Base-by-base conservation (phyloP, 2,888 invertebrate species). In the Drosophila gaucha region DNA sequence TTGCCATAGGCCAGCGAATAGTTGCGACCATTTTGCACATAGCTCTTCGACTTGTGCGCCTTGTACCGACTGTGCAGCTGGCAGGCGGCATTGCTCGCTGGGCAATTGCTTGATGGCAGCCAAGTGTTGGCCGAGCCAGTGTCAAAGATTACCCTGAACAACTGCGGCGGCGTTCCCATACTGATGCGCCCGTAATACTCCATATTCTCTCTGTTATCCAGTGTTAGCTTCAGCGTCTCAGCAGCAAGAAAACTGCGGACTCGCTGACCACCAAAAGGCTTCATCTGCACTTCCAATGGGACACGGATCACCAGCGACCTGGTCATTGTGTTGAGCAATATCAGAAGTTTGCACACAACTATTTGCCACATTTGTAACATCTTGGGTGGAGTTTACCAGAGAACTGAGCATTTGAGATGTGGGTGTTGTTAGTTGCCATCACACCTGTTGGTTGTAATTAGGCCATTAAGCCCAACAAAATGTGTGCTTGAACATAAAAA, bases 111-210 rank as follows among this genome's bases (percentile, higher is more conserved):
- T 18, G 98, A 98, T 9, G 99, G 99, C 60, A 99, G 95, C 99
- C 99, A 99, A 52, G 99, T 94, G 92, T 99, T 99, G 51, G 98
- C 97, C 14, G 98, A 99, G 64, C 99, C 99, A 0, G 99, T 99
- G 92, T 99, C 99, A 92, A 99, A 99, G 70, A 99, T 95, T 68
- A 99, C 98, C 86, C 95, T 95, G 92, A 99, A 99, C 3, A 92
- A 92, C 93, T 99, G 99, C 54, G 96, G 95, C 16, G 99, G 99
- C 43, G 94, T 95, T 56, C 99, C 99, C 92, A 99, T 96, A 0
- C 94, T 92, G 84, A 99, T 97, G 2, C 94, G 94, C 12, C 98
- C 98, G 93, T 96, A 98, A 92, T 98, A 99, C 92, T 98, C 80
- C 12, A 80, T 3, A 52, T 74, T 79, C 5, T 58, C 16, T 0